These are phyloP conservation scores for Trachemys scripta DNA, from an alignment of 2,113 vertebrate genomes.

Conservation along the genomic window DNA sequence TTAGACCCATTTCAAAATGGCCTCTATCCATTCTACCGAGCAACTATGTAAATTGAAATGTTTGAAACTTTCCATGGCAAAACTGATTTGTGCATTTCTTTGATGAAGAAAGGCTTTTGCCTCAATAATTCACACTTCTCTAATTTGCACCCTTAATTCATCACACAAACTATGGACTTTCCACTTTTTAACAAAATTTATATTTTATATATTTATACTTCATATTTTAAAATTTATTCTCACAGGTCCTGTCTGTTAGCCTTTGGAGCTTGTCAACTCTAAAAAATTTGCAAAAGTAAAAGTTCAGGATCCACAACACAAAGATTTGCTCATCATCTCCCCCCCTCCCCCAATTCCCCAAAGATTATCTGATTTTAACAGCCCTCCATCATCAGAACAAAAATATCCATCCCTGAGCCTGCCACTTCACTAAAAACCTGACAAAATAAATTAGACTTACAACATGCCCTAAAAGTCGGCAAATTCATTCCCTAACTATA, in stretches of 20 bases:
- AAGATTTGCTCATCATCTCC: not conserved
- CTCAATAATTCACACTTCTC: not conserved
- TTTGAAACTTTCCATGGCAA: not conserved
- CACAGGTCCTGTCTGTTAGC: not conserved
- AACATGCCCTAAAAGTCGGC: slow-evolving; percentile 35
- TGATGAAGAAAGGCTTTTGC: not conserved
- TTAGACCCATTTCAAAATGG: not conserved
- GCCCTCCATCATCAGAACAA: not conserved
- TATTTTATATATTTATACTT: not conserved
- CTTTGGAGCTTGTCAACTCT: accelerated
- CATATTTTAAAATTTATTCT: not conserved
- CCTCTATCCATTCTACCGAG: not conserved
- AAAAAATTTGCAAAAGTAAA: not conserved
- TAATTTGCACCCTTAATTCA: not conserved
- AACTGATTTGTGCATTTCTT: not conserved
- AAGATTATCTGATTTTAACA: slow-evolving; percentile 22
- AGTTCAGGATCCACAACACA: slow-evolving; percentile 17
- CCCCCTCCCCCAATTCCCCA: not conserved
- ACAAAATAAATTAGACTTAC: slow-evolving; percentile 49
- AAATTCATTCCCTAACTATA: slow-evolving; percentile 46
- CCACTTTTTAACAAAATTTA: not conserved
- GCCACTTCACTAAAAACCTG: slow-evolving; percentile 44
- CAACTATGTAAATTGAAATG: not conserved
- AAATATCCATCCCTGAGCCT: not conserved
- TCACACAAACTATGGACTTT: not conserved